These are phyloP conservation scores for Ornithorhynchus anatinus DNA, from an alignment of 2,113 vertebrate genomes.

Conservation along the genomic window DNA sequence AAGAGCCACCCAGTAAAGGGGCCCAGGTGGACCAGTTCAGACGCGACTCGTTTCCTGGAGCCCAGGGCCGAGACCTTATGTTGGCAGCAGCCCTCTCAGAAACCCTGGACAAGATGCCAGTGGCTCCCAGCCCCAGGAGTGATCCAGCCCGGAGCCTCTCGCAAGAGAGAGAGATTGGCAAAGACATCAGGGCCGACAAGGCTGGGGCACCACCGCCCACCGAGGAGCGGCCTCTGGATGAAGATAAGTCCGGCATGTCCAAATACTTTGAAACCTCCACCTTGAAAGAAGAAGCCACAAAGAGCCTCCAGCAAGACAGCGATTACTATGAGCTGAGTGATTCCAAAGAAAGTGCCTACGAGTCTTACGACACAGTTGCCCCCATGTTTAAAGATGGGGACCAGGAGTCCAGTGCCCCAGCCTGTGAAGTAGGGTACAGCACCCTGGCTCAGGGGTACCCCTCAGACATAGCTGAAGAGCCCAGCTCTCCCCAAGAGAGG, in stretches of 20 bases:
- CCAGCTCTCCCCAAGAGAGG: constrained; percentile 73
- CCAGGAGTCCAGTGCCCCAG: constrained; percentile 53
- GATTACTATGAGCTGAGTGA: constrained; percentile 97
- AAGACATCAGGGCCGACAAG: constrained; percentile 32
- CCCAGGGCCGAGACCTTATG: constrained; percentile 25
- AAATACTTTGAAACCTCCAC: constrained; percentile 98
- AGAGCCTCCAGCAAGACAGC: constrained; percentile 73
- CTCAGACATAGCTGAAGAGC: constrained; percentile 72
- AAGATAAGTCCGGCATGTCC: constrained; percentile 93
- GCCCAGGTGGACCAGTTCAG: constrained; percentile 6
- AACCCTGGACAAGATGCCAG: constrained; percentile 28
- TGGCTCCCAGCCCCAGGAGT: constrained; percentile 6
- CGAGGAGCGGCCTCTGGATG: constrained; percentile 66
- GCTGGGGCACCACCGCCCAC: not conserved
- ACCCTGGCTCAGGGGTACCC: constrained; percentile 75
- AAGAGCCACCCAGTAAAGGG: constrained; percentile 29
- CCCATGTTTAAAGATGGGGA: constrained; percentile 59
- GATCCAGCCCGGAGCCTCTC: constrained; percentile 46
- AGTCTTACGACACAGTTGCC: constrained; percentile 46
- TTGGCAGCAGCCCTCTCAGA: constrained; percentile 16
- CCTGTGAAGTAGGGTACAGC: constrained; percentile 83
- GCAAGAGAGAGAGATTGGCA: constrained; percentile 55
- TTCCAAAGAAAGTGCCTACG: constrained; percentile 73
- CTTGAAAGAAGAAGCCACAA: constrained; percentile 78
- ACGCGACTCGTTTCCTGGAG: constrained; percentile 31